Evolutionary conservation across 2,797 vertebrate species (phyloP), one percentile per base, ranked within the genome.

Genomic region (Apodemus agrarius): DNA sequence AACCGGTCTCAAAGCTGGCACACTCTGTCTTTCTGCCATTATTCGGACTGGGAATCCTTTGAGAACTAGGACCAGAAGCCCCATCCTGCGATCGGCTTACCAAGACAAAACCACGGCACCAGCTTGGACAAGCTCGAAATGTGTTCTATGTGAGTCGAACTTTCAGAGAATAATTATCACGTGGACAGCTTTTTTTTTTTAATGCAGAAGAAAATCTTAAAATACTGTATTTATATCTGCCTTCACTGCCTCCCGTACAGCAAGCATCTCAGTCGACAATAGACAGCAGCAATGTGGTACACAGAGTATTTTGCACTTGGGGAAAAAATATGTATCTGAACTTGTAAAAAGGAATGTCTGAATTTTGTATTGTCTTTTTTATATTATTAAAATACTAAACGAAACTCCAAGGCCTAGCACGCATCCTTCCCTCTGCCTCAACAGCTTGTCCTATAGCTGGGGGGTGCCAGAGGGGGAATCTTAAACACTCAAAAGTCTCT

Each of bases 261-360:
- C 89, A 92, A 97, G 91, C 97, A 96, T 93, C 98, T 97, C 96
- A 96, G 90, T 0, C 1, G 97, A 95, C 82, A 96, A 97, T 94
- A 97, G 98, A 96, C 98, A 98, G 98, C 98, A 99, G 99, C 99
- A 98, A 98, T 98, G 99, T 99, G 99, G 99, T 99, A 99, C 98
- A 99, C 99, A 98, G 99, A 99, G 98, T 99, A 99, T 99, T 99
- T 99, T 99, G 99, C 99, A 99, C 99, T 99, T 99, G 99, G 98
- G 98, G 98, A 92, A 98, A 98, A 95, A 98, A 97, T 99, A 99
- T 98, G 99, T 99, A 99, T 99, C 99, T 99, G 99, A 99, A 99
- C 99, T 99, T 99, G 99, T 99, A 98, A 98, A 99, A 99, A 99
- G 97, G 99, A 99, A 99, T 99, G 99, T 99, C 99, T 99, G 99